Percentiles rank a stretch among this genome's conserved stretches.
Evolutionary conservation across 2,888 invertebrate species (phyloP).

Genomic region (Parochlus steinenii): DNA sequence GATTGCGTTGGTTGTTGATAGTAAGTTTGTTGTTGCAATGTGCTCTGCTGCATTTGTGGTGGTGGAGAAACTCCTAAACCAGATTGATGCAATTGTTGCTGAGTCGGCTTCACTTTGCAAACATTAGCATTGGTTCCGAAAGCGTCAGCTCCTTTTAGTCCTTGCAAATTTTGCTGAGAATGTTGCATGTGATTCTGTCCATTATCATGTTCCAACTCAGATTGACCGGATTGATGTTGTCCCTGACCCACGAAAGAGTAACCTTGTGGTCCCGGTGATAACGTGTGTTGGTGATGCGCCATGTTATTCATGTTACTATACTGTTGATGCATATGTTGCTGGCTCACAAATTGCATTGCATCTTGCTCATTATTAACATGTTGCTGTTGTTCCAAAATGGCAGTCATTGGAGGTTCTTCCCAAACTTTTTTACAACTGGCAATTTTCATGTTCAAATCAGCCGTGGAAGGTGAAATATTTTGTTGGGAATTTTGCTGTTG

Average conservation of each 20-base stretch:
- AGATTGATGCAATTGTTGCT: conserved; percentile 43
- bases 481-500: neutral
- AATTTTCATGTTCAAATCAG: conserved; percentile 85
- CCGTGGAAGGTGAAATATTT: conserved; percentile 68
- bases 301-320: conserved; percentile 8
- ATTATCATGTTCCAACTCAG: conserved; percentile 29
- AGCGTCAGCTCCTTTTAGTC: conserved; percentile 28
- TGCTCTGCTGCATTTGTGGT: conserved; percentile 34
- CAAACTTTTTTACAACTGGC: conserved; percentile 78
- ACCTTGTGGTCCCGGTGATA: conserved; percentile 25
- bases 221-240: conserved; percentile 29
- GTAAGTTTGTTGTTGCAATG: conserved; percentile 36
- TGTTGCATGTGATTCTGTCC: conserved; percentile 21
- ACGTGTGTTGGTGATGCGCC: conserved; percentile 23
- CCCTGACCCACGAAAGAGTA: too few relatives aligned
- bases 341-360: conserved; percentile 20
- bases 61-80: conserved; percentile 44
- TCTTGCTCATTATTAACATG: conserved; percentile 11
- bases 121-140: conserved; percentile 49
- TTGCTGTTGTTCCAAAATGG: conserved; percentile 40
- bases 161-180: conserved; percentile 33
- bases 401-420: conserved; percentile 53
- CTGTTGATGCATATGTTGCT: conserved; percentile 19
- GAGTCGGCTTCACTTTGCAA: conserved; percentile 70
- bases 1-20: conserved; percentile 51